These are phyloP conservation scores for Xestoiulus laeticollis DNA, from an alignment of 2,888 invertebrate genomes.

Conservation along the genomic window DNA sequence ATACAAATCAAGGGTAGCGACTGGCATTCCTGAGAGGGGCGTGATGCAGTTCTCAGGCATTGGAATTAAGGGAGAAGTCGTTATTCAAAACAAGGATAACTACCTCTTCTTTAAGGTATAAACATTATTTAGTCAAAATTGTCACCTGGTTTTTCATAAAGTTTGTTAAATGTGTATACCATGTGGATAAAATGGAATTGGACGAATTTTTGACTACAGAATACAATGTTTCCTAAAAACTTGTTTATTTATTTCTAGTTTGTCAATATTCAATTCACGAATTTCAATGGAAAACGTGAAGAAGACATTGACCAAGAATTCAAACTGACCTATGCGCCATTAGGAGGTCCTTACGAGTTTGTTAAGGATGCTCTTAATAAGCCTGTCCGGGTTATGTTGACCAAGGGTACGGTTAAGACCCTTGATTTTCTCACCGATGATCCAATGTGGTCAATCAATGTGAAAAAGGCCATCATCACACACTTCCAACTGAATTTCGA, in stretches of 20 bases:
- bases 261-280: constrained; percentile 48
- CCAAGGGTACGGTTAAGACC: constrained; percentile 51
- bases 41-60: constrained; percentile 53
- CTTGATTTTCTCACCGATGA: constrained; percentile 52
- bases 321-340: constrained; percentile 20
- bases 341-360: neutral
- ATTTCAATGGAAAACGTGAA: constrained; percentile 51
- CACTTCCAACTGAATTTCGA: constrained; percentile 53
- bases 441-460: constrained; percentile 53
- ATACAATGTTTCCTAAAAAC: neutral
- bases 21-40: constrained; percentile 48
- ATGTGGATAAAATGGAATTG: too few relatives aligned
- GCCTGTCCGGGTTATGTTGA: constrained; percentile 51
- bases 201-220: neutral
- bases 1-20: constrained; percentile 51
- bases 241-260: constrained; percentile 40
- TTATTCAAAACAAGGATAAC: constrained; percentile 52
- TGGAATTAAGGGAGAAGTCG: constrained; percentile 52
- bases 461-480: constrained; percentile 51
- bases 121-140: neutral
- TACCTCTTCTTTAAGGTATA: constrained; percentile 53
- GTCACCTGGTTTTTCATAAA: neutral
- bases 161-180: neutral
- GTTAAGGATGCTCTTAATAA: constrained; percentile 49
- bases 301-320: constrained; percentile 50